phyloP scores from a whole-genome alignment of 2,797 vertebrate species.

The Lutjanus campechanus region DNA sequence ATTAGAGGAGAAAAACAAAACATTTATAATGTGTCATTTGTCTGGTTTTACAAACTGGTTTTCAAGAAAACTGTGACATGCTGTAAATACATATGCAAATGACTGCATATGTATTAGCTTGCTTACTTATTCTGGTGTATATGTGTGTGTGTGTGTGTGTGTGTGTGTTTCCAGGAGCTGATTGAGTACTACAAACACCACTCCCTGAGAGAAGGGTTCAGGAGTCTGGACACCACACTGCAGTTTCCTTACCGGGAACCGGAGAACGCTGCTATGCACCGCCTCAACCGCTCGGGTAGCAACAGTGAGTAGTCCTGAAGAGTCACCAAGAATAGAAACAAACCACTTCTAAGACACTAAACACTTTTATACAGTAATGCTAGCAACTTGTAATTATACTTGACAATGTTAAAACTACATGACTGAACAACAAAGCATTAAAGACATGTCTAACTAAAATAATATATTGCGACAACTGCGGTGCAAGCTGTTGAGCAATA shows the following conservation, averaged over 20 bases:
- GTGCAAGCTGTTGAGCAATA: neutral
- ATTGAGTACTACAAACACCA: slow-evolving; percentile 97
- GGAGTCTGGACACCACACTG: slow-evolving; percentile 95
- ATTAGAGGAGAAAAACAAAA: neutral
- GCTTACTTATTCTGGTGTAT: neutral
- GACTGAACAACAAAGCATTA: neutral
- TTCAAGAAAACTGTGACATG: neutral
- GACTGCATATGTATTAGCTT: slow-evolving; percentile 6
- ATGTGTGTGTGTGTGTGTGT: slow-evolving; percentile 29
- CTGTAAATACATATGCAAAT: neutral
- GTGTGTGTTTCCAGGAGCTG: slow-evolving; percentile 88
- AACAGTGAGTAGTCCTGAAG: slow-evolving; percentile 87
- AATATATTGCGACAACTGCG: neutral
- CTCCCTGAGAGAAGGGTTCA: slow-evolving; percentile 96
- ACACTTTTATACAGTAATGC: neutral
- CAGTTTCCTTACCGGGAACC: slow-evolving; percentile 93
- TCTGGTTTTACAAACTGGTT: neutral
- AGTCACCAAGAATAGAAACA: neutral
- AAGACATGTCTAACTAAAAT: neutral
- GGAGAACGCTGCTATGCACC: slow-evolving; percentile 87
- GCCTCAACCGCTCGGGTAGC: slow-evolving; percentile 83
- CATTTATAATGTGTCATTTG: neutral
- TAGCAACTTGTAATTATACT: neutral
- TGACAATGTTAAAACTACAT: neutral
- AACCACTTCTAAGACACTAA: neutral